Percentiles rank a stretch among this genome's conserved stretches.
These are phyloP conservation scores for Eupsilia transversa DNA, from an alignment of 2,888 invertebrate species.

Conservation along the genomic window DNA sequence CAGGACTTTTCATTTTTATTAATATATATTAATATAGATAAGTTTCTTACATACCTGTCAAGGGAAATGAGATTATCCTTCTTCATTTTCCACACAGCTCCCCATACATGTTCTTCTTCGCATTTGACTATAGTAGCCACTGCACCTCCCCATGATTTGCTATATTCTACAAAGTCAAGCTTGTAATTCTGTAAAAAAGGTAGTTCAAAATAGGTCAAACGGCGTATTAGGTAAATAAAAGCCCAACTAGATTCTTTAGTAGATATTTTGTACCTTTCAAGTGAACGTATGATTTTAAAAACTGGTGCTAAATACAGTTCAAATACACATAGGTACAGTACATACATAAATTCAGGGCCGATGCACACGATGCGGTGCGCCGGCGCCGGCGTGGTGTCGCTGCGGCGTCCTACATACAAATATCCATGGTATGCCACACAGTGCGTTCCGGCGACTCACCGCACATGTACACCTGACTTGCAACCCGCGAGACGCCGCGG, in stretches of 20 bases:
- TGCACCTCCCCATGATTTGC: conserved; percentile 45
- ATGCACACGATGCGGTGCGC: too few relatives aligned
- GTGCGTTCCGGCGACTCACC: too few relatives aligned
- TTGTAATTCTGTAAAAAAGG: conserved; percentile 53
- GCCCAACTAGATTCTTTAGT: not conserved
- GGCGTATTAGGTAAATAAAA: not conserved
- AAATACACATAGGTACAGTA: not conserved
- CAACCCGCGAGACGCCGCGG: too few relatives aligned
- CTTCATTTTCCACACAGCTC: conserved; percentile 58
- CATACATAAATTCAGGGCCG: too few relatives aligned
- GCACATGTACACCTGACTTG: too few relatives aligned
- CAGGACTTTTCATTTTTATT: too few relatives aligned
- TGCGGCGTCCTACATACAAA: too few relatives aligned
- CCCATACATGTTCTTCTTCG: conserved; percentile 42
- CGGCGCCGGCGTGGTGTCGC: too few relatives aligned
- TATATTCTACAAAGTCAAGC: conserved; percentile 52
- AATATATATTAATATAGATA: too few relatives aligned
- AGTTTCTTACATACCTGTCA: conserved; percentile 21
- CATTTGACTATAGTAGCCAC: conserved; percentile 50
- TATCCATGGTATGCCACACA: too few relatives aligned
- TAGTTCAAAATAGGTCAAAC: not conserved
- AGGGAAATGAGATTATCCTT: conserved; percentile 24
- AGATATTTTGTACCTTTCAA: not conserved
- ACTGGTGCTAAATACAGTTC: not conserved
- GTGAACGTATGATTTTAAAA: not conserved